Base-by-base conservation (phyloP, 2,888 invertebrate genomes). In the Esperia sulphurella region DNA sequence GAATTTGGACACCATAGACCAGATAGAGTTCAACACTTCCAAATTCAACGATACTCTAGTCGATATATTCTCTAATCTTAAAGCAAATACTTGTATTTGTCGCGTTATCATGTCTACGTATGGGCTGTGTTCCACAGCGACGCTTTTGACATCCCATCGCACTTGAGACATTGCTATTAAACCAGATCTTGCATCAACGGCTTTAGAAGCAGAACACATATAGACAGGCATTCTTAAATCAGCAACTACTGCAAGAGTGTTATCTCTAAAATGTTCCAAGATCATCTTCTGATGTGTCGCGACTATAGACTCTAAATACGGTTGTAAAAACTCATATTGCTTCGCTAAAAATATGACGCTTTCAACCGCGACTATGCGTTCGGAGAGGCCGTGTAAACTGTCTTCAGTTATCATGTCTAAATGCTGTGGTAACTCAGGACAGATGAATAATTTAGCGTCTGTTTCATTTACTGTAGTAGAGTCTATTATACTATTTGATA, bases 111-210 rank as follows among this genome's bases (percentile, higher is more conserved):
- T 91, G 63, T 97, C 96, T 9, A 96, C 94, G 74, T 99, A 99
- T 1, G 92, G 85, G 70, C 96, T 98, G 74, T 99, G 98, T 65
- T 98, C 96, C 0, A 96, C 97, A 84, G 96, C 97, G 0, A 99
- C 97, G 65, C 96, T 97, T 89, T 96, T 97, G 51, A 99, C 93
- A 83, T 97, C 93, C 98, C 98, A 99, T 78, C 96, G 95, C 0
- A 98, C 97, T 82, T 94, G 94, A 47, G 96, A 94, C 95, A 99
- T 98, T n/a, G 94, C 92, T 52, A 92, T 90, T 8, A 98, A 82
- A 30, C 96, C 92, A 12, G 93, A 91, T 37, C 94, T 91, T 6
- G 95, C 92, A 72, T 97, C 95, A 7, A 98, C 93, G 0, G 94
- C 92, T 67, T 93, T 94, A 0, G 95, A 94, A 0, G 95, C 94